These are phyloP conservation scores for Drosophila leontia DNA, from an alignment of 1,140 invertebrate species.

Conservation along the genomic window DNA sequence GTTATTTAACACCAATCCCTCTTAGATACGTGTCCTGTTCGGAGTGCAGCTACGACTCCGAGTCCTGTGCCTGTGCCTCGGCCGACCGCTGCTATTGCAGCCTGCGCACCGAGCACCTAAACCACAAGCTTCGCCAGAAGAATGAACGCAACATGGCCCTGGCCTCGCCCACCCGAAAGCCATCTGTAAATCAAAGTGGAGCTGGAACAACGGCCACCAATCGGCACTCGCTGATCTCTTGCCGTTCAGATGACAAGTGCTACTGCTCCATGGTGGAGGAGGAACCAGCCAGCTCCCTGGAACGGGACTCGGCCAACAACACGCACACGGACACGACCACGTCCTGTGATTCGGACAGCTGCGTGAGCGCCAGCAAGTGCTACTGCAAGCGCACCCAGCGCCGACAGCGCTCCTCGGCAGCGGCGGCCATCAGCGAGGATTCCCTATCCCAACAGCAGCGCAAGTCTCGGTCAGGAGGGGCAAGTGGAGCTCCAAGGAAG, in stretches of 20 bases:
- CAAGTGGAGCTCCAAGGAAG: slow-evolving; percentile 25
- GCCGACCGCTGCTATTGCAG: slow-evolving; percentile 92
- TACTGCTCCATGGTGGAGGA: slow-evolving; percentile 87
- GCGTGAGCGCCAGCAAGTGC: slow-evolving; percentile 94
- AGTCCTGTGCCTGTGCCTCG: slow-evolving; percentile 90
- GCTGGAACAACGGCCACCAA: slow-evolving; percentile 21
- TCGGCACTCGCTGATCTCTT: slow-evolving; percentile 79
- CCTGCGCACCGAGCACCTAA: slow-evolving; percentile 84
- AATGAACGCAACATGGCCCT: slow-evolving; percentile 66
- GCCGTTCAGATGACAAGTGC: slow-evolving; percentile 88
- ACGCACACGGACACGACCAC: slow-evolving; percentile 86
- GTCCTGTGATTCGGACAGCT: slow-evolving; percentile 93
- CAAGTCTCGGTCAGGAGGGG: slow-evolving; percentile 37
- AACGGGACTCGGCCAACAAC: slow-evolving; percentile 74
- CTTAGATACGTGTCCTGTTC: slow-evolving; percentile 92
- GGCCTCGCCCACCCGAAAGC: slow-evolving; percentile 45
- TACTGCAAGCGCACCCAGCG: slow-evolving; percentile 89
- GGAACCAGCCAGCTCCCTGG: slow-evolving; percentile 64
- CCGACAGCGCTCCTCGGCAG: slow-evolving; percentile 43
- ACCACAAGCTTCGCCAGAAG: slow-evolving; percentile 73
- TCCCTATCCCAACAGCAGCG: slow-evolving; percentile 68
- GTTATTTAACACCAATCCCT: not conserved
- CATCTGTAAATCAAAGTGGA: not conserved
- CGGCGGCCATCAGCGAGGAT: slow-evolving; percentile 57
- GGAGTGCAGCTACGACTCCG: slow-evolving; percentile 93